Base-by-base conservation (phyloP, 2,113 vertebrate genomes). In the Danionella cerebrum region DNA sequence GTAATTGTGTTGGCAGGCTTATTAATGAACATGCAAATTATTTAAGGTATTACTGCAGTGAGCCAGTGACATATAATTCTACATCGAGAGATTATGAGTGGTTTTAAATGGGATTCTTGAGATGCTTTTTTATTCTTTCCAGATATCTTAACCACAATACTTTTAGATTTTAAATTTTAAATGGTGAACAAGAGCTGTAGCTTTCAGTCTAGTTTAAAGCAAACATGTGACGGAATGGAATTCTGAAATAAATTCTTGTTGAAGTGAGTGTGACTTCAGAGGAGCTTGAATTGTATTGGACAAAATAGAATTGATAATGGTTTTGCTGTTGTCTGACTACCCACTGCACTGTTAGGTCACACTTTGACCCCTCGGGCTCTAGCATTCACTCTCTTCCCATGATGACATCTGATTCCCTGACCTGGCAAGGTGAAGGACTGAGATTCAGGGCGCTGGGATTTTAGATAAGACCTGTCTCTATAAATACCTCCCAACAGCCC, bases 321-420 rank as follows among this genome's bases (percentile, higher is more conserved):
- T 70, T 67, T 76, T 73, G 70, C 52, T 73, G 44, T 63, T 70
- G 67, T 73, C 75, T 44, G 63, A 51, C 67, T 73, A 58, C 33
- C 39, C 13, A 19, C 51, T 8, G 11, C 64, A 53, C 36, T 3
- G 16, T 13, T 27, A 58, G 63, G 70, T 76, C 74, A 67, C 47
- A 36, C 13, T 2, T 13, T 44, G 63, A 76, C 71, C 71, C 39
- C 48, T 67, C 41, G 18, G 41, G 67, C 69, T 71, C 57, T 63
- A 25, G 19, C 36, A 10, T 16, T 41, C 19, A 13, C 4, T 38
- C 48, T 16, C 31, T 29, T 55, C 74, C 65, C 59, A 63, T 33
- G 48, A 59, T 22, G 45, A 31, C 22, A 13, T 0, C 16, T 18
- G 21, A 25, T 54, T 64, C 42, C 25, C 33, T 52, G 54, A 53